A percentile compares a stretch with the other conserved stretches of the same genome.
phyloP scores from a whole-genome alignment of 2,888 invertebrate genomes.

The Chloroclystis v-ata region DNA sequence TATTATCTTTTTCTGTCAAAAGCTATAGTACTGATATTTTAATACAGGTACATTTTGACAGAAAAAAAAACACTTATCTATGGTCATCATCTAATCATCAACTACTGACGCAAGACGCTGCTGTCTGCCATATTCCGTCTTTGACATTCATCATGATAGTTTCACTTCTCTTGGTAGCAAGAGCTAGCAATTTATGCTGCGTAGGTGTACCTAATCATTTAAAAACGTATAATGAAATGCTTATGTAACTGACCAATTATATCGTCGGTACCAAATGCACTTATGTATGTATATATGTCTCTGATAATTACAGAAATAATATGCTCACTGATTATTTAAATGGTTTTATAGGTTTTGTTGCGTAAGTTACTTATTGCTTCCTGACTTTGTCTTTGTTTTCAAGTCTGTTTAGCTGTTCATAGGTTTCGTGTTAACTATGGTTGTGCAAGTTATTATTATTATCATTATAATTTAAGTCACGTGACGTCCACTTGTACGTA shows the following conservation, averaged over 20 bases:
- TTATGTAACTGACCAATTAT: constrained; percentile 28
- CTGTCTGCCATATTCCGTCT: constrained; percentile 1
- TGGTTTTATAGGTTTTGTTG: constrained; percentile 18
- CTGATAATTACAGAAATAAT: constrained; percentile 26
- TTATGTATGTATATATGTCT: constrained; percentile 24
- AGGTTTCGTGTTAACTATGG: not conserved
- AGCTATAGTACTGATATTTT: no score
- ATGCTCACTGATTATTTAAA: constrained; percentile 10
- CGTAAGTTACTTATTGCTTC: constrained; percentile 15
- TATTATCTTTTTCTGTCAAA: no score
- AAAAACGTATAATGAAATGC: constrained; percentile 23
- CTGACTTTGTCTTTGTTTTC: constrained; percentile 9
- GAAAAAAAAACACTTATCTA: no score
- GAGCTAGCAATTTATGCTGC: constrained; percentile 16
- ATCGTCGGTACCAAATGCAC: constrained; percentile 20
- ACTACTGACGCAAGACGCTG: not conserved
- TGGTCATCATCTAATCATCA: not conserved
- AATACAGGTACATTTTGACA: no score
- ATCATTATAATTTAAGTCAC: no score
- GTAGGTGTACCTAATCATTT: constrained; percentile 27
- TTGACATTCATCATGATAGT: not conserved
- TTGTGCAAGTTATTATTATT: no score
- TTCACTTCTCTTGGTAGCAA: constrained; percentile 8
- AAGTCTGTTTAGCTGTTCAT: not conserved
- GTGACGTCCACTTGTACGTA: no score